Evolutionary conservation across 2,113 vertebrate species (phyloP).

Genomic region (Lagopus leucura): DNA sequence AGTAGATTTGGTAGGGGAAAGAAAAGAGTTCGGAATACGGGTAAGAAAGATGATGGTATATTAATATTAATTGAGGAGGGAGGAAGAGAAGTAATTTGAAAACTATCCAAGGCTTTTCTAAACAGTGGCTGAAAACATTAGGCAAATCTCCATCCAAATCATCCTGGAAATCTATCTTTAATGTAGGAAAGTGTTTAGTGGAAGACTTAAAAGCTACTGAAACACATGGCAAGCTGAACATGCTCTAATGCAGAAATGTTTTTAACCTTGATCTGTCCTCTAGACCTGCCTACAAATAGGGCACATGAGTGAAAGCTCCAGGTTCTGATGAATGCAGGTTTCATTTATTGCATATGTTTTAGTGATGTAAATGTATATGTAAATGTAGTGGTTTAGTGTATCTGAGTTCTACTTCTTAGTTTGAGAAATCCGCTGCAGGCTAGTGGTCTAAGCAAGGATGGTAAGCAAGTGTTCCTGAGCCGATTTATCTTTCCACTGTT

Average conservation of each 20-base stretch:
- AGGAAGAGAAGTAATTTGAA: not conserved
- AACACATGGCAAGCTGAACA: not conserved
- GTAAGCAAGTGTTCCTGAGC: not conserved
- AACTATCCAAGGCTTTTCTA: not conserved
- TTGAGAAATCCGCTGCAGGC: not conserved
- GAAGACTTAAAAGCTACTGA: not conserved
- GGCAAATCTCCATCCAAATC: not conserved
- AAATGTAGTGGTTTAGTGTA: not conserved
- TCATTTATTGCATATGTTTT: not conserved
- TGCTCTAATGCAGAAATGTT: not conserved
- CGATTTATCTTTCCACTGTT: not conserved
- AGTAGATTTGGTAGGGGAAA: not conserved
- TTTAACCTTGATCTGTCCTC: not conserved
- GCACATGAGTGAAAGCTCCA: no score
- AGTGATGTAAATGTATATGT: not conserved
- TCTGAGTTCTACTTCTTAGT: not conserved
- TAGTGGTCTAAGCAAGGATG: not conserved
- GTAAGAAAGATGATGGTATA: not conserved
- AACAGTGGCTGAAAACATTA: not conserved
- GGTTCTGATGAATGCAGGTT: no score
- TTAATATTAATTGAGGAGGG: conserved; percentile 6
- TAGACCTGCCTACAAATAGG: not conserved
- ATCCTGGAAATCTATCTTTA: not conserved
- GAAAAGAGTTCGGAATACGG: not conserved
- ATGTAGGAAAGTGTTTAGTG: not conserved